Evolutionary conservation across 2,888 invertebrate genomes (phyloP).

Genomic region (Villa cingulata): DNA sequence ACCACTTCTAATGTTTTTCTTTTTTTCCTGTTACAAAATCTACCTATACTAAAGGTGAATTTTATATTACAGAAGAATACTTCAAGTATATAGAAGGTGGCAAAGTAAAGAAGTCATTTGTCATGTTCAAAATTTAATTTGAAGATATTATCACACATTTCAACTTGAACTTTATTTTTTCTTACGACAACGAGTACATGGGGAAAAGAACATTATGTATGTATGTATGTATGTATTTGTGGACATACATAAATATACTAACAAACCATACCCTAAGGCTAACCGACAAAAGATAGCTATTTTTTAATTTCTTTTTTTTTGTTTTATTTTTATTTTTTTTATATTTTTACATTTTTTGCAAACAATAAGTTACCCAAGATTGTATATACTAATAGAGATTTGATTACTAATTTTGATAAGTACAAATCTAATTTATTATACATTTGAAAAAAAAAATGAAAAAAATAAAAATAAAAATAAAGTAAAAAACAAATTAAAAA

Average conservation of each 20-base stretch:
- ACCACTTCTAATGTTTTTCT: too few species aligned
- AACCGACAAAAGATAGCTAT: too few species aligned
- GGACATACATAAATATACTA: background rate
- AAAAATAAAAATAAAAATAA: background rate
- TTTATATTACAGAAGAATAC: too few species aligned
- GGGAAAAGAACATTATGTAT: too few species aligned
- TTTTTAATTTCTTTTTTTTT: background rate
- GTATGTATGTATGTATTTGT: background rate
- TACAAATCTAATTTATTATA: background rate
- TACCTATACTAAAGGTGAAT: too few species aligned
- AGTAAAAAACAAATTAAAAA: too few species aligned
- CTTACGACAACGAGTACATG: too few species aligned
- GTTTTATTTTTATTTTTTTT: background rate
- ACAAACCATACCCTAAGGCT: background rate
- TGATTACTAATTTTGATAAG: background rate
- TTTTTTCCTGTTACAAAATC: too few species aligned
- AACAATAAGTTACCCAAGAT: background rate
- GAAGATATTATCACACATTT: constrained; percentile 8
- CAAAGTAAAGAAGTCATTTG: constrained; percentile 12
- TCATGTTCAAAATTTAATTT: constrained; percentile 13
- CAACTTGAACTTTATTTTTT: background rate
- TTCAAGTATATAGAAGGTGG: too few species aligned
- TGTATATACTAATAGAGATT: background rate
- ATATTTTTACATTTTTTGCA: background rate
- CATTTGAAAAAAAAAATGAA: background rate